A percentile compares a stretch with the other conserved stretches of the same genome.
These are phyloP conservation scores for Caiman crocodilus DNA, from an alignment of 2,797 vertebrate genomes.

Conservation along the genomic window DNA sequence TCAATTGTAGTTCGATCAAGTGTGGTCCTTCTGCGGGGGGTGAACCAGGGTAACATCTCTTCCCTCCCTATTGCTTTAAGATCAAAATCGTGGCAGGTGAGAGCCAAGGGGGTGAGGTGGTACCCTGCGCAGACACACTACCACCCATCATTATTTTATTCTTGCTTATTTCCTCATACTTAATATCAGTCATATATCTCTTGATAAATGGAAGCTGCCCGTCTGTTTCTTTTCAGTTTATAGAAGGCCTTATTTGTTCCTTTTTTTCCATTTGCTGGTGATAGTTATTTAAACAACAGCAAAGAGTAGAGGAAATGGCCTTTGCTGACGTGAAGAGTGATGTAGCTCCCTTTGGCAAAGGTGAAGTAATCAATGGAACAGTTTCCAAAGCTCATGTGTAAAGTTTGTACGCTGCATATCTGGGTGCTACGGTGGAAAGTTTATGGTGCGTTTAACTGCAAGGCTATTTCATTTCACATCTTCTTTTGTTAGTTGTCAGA, in stretches of 20 bases:
- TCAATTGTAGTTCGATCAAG: no score
- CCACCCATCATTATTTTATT: not conserved
- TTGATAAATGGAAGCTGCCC: constrained; percentile 31
- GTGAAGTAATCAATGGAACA: constrained; percentile 40
- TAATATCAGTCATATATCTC: not conserved
- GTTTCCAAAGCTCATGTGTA: constrained; percentile 8
- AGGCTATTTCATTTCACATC: not conserved
- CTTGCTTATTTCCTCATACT: not conserved
- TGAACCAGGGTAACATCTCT: no score
- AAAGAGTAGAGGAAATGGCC: constrained; percentile 22
- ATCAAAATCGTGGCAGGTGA: no score
- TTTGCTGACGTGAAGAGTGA: constrained; percentile 33
- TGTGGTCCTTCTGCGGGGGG: no score
- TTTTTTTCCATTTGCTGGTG: constrained; percentile 44
- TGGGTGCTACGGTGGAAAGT: not conserved
- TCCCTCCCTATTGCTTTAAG: no score
- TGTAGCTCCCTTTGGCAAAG: constrained; percentile 26
- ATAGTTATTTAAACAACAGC: constrained; percentile 19
- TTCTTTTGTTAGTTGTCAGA: constrained; percentile 1
- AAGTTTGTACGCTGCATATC: not conserved
- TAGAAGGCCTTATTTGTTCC: not conserved
- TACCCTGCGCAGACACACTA: not conserved
- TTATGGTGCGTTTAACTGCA: constrained; percentile 37
- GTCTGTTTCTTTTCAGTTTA: constrained; percentile 16
- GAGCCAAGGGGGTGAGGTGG: no score